phyloP scores from a whole-genome alignment of 2,888 invertebrate genomes.

The Cantharis flavilabris region DNA sequence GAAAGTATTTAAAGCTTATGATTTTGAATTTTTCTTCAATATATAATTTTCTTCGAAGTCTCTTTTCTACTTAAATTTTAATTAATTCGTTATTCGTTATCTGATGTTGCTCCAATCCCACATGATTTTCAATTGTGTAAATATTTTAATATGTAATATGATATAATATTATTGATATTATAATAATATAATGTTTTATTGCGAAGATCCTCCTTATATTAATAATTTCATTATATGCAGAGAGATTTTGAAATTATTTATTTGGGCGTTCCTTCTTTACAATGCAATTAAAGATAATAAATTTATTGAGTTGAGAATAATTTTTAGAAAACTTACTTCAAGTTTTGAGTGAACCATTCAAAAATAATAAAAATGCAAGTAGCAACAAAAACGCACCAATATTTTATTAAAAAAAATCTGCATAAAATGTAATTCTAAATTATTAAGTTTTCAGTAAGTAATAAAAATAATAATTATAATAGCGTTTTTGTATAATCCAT shows the following conservation, averaged over 20 bases:
- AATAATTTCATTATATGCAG: not conserved
- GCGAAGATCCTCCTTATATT: not conserved
- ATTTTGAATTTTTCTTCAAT: too few species aligned
- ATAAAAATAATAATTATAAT: constrained; percentile 21
- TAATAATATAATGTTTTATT: not conserved
- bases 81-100: not conserved
- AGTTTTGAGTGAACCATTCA: too few species aligned
- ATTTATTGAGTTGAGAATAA: not conserved
- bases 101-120: not conserved
- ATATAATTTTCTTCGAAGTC: too few species aligned
- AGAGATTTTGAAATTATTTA: not conserved
- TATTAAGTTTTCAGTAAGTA: constrained; percentile 23
- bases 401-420: not conserved
- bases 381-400: not conserved
- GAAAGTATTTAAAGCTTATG: too few species aligned
- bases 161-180: not conserved
- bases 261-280: not conserved
- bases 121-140: not conserved
- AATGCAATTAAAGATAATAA: not conserved
- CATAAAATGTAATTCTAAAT: constrained; percentile 14
- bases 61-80: too few species aligned
- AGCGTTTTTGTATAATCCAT: constrained; percentile 16
- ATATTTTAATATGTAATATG: not conserved
- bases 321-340: too few species aligned
- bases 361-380: not conserved